Evolutionary conservation across 2,113 vertebrate genomes (phyloP).

Genomic region (Sorex fumeus): DNA sequence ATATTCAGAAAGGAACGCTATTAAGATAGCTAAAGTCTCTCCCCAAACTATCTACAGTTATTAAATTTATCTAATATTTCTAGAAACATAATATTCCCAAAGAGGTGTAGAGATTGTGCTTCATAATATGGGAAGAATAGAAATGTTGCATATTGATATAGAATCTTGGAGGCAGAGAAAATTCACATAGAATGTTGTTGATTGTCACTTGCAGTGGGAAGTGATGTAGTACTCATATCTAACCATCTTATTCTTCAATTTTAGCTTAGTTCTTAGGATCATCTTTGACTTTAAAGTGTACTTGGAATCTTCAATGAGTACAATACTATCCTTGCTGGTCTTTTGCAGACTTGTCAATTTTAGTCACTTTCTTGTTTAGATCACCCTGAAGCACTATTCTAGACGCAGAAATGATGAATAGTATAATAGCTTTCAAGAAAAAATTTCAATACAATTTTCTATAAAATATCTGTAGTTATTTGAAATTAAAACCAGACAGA

Average conservation of each 20-base stretch:
- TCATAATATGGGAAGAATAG: neutral
- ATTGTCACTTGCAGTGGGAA: neutral
- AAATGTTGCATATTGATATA: neutral
- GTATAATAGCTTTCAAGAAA: neutral
- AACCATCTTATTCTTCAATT: neutral
- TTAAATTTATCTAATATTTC: neutral
- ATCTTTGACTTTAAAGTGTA: neutral
- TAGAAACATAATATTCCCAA: neutral
- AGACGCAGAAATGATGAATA: constrained; percentile 4
- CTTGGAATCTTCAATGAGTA: neutral
- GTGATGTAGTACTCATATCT: neutral
- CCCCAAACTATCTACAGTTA: neutral
- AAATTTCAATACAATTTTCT: constrained; percentile 7
- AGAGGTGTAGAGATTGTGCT: neutral
- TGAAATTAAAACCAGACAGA: constrained; percentile 36
- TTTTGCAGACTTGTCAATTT: neutral
- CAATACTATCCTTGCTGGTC: neutral
- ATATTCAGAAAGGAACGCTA: too few relatives aligned
- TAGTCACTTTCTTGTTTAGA: neutral
- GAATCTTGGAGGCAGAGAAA: neutral
- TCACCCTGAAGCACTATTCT: neutral
- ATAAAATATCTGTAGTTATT: constrained; percentile 29
- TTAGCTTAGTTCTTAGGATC: neutral
- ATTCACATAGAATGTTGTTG: neutral
- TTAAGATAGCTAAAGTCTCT: neutral